These are phyloP conservation scores for Psilopogon haemacephalus DNA, from an alignment of 2,113 vertebrate species.

Conservation along the genomic window DNA sequence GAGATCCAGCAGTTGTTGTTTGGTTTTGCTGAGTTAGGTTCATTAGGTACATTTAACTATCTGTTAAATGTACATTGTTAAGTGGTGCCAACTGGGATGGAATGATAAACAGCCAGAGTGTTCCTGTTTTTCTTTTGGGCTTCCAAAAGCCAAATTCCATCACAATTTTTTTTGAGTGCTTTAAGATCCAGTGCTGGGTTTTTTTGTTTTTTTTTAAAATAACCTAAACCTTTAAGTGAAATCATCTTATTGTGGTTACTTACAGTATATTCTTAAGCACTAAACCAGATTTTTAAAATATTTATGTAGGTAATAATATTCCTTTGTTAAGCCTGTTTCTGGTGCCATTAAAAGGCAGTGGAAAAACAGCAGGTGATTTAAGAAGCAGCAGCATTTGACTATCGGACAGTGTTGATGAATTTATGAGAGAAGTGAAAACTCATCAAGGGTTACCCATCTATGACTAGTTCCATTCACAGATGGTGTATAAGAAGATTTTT, in stretches of 20 bases:
- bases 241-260: neutral
- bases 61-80: neutral
- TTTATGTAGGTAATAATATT: neutral
- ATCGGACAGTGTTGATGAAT: neutral
- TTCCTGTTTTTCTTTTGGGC: neutral
- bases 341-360: neutral
- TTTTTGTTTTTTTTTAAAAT: neutral
- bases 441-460: neutral
- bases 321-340: neutral
- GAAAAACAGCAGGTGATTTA: neutral
- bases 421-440: neutral
- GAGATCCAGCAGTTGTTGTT: constrained; percentile 1
- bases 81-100: neutral
- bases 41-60: neutral
- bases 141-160: neutral
- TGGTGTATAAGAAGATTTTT: neutral
- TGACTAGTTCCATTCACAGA: neutral
- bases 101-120: neutral
- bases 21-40: constrained; percentile 5
- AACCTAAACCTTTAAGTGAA: neutral
- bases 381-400: neutral
- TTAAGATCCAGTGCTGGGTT: neutral
- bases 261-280: neutral
- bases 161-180: neutral
- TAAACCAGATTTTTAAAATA: neutral